Conservation (phyloP, 2,113 vertebrate genomes). For the Cnemophilus loriae region DNA sequence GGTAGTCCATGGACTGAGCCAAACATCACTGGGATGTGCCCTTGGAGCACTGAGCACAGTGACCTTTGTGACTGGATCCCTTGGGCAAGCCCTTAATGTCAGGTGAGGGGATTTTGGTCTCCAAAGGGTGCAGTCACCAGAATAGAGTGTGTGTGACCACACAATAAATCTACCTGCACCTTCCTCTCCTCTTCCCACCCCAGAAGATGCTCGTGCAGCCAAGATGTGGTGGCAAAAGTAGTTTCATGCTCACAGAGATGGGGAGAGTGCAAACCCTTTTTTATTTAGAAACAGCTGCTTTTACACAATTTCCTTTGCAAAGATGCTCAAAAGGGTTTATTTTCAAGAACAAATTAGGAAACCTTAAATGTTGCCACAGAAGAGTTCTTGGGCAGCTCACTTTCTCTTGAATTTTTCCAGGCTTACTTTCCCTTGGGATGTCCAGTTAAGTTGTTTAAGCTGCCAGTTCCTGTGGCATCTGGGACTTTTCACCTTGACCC, state of each 20-base stretch:
- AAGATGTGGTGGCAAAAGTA: neutral
- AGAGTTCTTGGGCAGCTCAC: neutral
- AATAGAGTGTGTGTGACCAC: neutral
- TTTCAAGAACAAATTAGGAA: neutral
- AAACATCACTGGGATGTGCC: neutral
- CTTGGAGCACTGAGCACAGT: neutral
- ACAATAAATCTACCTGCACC: neutral
- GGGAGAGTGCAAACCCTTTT: neutral
- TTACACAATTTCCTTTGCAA: neutral
- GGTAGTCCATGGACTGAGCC: neutral
- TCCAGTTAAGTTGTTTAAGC: neutral
- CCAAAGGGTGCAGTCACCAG: neutral
- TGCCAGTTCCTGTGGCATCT: neutral
- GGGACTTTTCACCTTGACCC: neutral
- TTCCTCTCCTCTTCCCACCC: neutral
- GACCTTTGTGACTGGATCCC: neutral
- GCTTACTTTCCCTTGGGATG: neutral
- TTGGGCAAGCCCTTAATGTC: neutral
- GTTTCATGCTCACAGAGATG: neutral
- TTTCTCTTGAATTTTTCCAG: conserved; percentile 2
- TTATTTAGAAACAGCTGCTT: neutral
- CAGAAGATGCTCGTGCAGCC: neutral
- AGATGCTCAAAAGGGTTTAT: neutral
- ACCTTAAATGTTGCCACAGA: neutral
- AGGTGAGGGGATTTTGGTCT: neutral